Conservation (phyloP, 2,113 vertebrate genomes). For the Cinclus cinclus region DNA sequence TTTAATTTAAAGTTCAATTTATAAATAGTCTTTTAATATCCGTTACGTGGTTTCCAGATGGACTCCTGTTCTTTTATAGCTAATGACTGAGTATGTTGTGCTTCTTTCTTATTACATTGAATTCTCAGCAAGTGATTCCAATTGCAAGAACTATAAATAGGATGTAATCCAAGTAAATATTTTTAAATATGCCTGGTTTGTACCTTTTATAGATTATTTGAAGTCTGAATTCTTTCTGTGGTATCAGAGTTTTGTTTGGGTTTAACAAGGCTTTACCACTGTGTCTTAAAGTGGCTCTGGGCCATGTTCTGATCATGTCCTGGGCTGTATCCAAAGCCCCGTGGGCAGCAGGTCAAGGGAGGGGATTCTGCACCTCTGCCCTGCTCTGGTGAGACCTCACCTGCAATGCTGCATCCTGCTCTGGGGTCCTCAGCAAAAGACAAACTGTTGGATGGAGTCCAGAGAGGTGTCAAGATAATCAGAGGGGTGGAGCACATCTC, state of each 20-base stretch:
- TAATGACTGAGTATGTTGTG: constrained; percentile 16
- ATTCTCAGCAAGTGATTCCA: constrained; percentile 47
- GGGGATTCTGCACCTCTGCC: background rate
- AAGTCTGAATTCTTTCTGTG: background rate
- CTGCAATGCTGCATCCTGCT: background rate
- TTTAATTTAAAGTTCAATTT: constrained; percentile 53
- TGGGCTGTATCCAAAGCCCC: background rate
- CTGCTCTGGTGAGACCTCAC: background rate
- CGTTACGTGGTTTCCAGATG: constrained; percentile 71
- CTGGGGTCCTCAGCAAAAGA: background rate
- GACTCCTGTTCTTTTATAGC: constrained; percentile 58
- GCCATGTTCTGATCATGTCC: background rate
- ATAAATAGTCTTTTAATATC: constrained; percentile 60
- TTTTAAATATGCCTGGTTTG: background rate
- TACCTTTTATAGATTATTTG: background rate
- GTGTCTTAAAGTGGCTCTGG: background rate
- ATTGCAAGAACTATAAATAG: constrained; percentile 54
- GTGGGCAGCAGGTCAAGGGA: background rate
- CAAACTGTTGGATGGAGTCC: fast-evolving
- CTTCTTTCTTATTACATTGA: constrained; percentile 34
- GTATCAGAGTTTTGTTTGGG: background rate
- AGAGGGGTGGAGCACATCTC: background rate
- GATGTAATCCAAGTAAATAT: constrained; percentile 24
- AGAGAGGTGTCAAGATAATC: background rate
- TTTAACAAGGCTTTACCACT: background rate